phyloP scores from a whole-genome alignment of 2,113 vertebrate species.

The Willisornis vidua region DNA sequence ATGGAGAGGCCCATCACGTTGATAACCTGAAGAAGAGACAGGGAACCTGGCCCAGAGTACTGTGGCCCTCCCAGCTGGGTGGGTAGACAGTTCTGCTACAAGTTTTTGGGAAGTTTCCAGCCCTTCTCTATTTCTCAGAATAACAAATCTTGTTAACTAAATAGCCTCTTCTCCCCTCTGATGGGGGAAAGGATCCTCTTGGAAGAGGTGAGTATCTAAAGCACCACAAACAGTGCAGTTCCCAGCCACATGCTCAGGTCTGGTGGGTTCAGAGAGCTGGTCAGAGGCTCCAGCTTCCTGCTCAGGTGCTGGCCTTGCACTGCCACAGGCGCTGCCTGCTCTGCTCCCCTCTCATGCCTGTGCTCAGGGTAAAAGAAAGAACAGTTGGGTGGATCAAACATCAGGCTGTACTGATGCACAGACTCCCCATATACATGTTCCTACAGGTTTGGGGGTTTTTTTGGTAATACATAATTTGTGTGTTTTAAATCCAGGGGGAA shows the following conservation, averaged over 20 bases:
- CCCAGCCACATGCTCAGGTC: not conserved
- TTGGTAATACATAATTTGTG: not conserved
- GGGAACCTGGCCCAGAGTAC: not conserved
- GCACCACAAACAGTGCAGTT: not conserved
- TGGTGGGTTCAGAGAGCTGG: not conserved
- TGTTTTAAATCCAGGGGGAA: not conserved
- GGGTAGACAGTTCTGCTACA: not conserved
- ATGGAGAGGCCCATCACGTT: constrained; percentile 85
- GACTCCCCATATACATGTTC: fast-evolving
- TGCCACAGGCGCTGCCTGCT: not conserved
- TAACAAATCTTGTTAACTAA: not conserved
- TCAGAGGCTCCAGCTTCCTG: not conserved
- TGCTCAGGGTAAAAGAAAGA: not conserved
- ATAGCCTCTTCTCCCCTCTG: not conserved
- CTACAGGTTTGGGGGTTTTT: not conserved
- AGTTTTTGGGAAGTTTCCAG: not conserved
- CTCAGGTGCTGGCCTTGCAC: not conserved
- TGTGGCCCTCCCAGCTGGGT: not conserved
- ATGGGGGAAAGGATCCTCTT: not conserved
- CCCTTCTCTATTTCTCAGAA: not conserved
- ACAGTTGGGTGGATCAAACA: not conserved
- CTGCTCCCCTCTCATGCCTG: not conserved
- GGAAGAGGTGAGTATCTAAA: not conserved
- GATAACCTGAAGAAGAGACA: constrained; percentile 78
- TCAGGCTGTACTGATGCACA: not conserved